These are phyloP conservation scores for Laterallus jamaicensis DNA, from an alignment of 2,113 vertebrate species.

Conservation along the genomic window DNA sequence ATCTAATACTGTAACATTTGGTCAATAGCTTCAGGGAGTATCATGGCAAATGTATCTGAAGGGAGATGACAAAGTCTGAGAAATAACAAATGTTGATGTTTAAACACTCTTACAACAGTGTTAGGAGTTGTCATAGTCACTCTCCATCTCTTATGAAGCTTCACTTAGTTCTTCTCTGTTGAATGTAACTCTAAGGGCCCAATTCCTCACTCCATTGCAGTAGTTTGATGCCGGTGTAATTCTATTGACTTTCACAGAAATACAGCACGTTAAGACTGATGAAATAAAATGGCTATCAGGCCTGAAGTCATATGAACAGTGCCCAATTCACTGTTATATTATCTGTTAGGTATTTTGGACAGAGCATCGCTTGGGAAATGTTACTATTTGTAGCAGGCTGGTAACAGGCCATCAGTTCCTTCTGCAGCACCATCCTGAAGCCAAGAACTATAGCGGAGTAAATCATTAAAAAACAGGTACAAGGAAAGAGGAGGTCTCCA, in stretches of 20 bases:
- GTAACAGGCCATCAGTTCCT: not conserved
- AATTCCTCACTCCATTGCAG: not conserved
- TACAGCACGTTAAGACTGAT: not conserved
- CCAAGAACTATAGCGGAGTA: not conserved
- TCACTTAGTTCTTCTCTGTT: not conserved
- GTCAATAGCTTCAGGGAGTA: conserved; percentile 20
- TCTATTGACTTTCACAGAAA: not conserved
- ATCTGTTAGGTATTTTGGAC: not conserved
- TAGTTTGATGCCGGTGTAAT: not conserved
- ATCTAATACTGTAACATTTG: conserved; percentile 21
- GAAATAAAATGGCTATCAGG: not conserved
- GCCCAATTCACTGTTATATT: not conserved
- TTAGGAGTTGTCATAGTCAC: not conserved
- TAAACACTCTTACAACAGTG: not conserved
- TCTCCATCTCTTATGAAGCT: not conserved
- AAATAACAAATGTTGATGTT: not conserved
- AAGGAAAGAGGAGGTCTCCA: not conserved
- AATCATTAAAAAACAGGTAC: not conserved
- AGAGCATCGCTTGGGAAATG: not conserved
- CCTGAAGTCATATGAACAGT: not conserved
- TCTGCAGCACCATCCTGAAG: not conserved
- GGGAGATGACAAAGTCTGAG: not conserved
- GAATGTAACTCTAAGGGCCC: not conserved
- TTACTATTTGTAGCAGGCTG: not conserved
- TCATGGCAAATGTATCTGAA: not conserved